phyloP scores from a whole-genome alignment of 2,888 invertebrate genomes.

The Calephelis perditalis region DNA sequence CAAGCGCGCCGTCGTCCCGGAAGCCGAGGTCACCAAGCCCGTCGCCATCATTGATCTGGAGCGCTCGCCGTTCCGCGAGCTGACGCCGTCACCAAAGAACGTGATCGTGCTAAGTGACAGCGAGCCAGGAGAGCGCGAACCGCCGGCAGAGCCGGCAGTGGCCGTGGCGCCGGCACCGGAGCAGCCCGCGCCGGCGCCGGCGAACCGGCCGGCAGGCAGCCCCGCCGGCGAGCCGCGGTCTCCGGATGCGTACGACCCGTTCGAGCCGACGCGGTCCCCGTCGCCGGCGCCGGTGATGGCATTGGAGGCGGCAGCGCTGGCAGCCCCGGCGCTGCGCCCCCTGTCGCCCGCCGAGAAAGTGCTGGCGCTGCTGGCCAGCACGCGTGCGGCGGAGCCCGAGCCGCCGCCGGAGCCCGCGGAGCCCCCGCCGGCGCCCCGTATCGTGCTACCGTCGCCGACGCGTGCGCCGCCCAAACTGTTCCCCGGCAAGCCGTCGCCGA shows the following conservation, averaged over 20 bases:
- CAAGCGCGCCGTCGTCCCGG: slow-evolving; percentile 34
- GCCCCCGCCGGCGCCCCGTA: slow-evolving; percentile 52
- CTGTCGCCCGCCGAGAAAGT: slow-evolving; percentile 69
- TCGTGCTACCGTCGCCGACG: slow-evolving; percentile 70
- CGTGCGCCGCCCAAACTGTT: slow-evolving; percentile 74
- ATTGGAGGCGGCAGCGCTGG: slow-evolving; percentile 70
- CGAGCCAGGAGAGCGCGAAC: slow-evolving; percentile 77
- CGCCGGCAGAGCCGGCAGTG: slow-evolving; percentile 46
- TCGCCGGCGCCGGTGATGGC: slow-evolving; percentile 79
- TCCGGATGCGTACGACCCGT: slow-evolving; percentile 93
- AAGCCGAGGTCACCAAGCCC: slow-evolving; percentile 73
- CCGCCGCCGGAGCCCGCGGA: slow-evolving; percentile 42
- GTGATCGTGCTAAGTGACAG: slow-evolving; percentile 91
- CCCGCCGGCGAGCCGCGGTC: slow-evolving; percentile 84
- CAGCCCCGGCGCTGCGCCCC: slow-evolving; percentile 50
- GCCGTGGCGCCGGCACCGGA: slow-evolving; percentile 68
- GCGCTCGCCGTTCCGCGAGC: slow-evolving; percentile 89
- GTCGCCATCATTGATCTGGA: slow-evolving; percentile 92
- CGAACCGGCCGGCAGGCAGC: slow-evolving; percentile 70
- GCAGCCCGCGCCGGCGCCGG: slow-evolving; percentile 58
- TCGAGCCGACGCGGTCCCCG: slow-evolving; percentile 91
- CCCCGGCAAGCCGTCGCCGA: slow-evolving; percentile 69
- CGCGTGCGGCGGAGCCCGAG: slow-evolving; percentile 62
- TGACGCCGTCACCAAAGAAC: slow-evolving; percentile 88
- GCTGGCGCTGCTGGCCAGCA: slow-evolving; percentile 57